phyloP scores from a whole-genome alignment of 2,113 vertebrate genomes.

The Meleagris gallopavo region DNA sequence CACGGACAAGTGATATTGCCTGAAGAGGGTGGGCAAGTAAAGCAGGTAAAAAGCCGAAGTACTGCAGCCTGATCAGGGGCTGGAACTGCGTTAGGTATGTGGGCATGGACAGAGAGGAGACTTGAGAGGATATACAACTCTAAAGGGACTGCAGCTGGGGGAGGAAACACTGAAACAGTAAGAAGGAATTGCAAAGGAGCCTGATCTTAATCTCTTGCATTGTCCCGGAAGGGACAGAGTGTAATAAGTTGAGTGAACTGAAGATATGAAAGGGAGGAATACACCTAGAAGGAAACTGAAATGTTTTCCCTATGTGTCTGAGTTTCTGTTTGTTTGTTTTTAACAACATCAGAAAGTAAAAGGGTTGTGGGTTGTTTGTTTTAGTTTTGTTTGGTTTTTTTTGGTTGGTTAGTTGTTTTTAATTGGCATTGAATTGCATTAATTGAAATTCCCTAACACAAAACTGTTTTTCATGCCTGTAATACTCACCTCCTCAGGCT shows the following conservation, averaged over 20 bases:
- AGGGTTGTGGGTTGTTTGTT: background rate
- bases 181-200: background rate
- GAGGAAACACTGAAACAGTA: background rate
- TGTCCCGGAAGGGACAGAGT: background rate
- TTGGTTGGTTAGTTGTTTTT: background rate
- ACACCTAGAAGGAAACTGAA: background rate
- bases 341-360: background rate
- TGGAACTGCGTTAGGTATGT: background rate
- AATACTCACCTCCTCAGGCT: background rate
- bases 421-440: background rate
- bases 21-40: background rate
- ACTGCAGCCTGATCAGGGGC: background rate
- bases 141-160: rapidly evolving
- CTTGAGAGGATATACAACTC: background rate
- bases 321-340: background rate
- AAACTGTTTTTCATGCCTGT: background rate
- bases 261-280: background rate
- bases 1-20: background rate
- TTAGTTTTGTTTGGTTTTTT: background rate
- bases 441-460: background rate
- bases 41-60: background rate
- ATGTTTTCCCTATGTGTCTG: background rate
- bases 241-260: background rate
- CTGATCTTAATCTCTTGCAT: background rate
- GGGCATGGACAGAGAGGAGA: background rate